Evolutionary conservation across 92 coral and sea anemone species (phyloP), one percentile per base, ranked within the genome.

Genomic region (Pocillopora meandrina): DNA sequence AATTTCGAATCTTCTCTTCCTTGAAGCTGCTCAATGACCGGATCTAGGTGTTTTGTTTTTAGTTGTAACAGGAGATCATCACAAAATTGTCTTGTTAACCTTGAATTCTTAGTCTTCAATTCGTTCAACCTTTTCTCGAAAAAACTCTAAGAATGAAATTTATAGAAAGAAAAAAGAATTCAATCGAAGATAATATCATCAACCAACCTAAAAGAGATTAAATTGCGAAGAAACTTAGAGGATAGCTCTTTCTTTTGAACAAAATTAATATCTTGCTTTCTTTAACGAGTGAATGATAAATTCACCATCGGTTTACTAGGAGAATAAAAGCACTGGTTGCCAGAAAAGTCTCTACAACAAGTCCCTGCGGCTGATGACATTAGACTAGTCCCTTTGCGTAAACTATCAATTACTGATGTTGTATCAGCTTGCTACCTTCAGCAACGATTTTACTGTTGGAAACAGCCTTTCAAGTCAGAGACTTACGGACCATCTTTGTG

Each of bases 21-120:
- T 19, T 83, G 78, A 56, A 92, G 83, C 35, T 77, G 89, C 20
- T 71, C 80, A 31, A 92, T 89, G 75, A 92, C 93, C 79, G 93
- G 93, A 70, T 89, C 93, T 59, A 92, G 72, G 56, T 78, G 88
- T 56, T 71, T 69, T 55, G 52, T 12, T 80, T 87, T 92, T 13
- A 89, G 75, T 42, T 83, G 72, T 23, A 33, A 19, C 57, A 92
- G 87, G 14, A 92, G 91, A 8, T 75, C 55, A 8, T 83, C 69
- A 61, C 95, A 92, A 64, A 15, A 18, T 47, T 89, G 60, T 69
- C 61, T 80, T 2, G 95, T 92, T 34, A 33, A 5, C 67, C 33
- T 34, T 23, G 63, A 64, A 76, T 92, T 92, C 8, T 78, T 65
- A 71, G 20, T 5, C 67, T 71, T 57, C 85, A 70, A 82, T 20